These are phyloP conservation scores for Dinomys branickii DNA, from an alignment of 2,113 vertebrate genomes.

Conservation along the genomic window DNA sequence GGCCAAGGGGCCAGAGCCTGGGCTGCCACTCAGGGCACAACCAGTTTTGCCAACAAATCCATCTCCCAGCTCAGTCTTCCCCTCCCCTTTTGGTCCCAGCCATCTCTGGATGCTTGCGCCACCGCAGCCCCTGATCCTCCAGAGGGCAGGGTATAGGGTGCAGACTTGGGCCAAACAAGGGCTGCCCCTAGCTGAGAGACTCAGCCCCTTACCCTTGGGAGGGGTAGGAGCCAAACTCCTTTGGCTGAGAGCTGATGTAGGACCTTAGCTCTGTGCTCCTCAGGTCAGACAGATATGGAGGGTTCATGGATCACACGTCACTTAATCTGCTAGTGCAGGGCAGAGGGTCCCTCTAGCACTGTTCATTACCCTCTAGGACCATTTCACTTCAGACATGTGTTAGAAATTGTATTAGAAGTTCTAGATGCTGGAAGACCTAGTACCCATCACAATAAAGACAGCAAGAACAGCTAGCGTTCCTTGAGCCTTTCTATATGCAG, in stretches of 20 bases:
- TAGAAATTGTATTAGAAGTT: background rate
- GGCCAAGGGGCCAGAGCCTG: background rate
- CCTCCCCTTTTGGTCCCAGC: background rate
- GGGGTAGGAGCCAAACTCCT: background rate
- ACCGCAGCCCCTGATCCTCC: background rate
- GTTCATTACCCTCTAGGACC: background rate
- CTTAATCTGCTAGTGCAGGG: background rate
- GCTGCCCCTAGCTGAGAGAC: background rate
- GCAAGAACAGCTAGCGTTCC: background rate
- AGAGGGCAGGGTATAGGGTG: background rate
- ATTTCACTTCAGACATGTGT: background rate
- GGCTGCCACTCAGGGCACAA: background rate
- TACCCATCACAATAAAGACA: background rate
- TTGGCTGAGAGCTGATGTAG: background rate
- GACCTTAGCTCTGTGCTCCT: background rate
- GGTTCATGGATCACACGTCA: background rate
- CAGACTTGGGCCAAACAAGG: background rate
- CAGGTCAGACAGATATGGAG: background rate
- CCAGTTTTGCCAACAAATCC: constrained; percentile 22
- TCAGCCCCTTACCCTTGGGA: background rate
- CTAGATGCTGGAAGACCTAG: background rate
- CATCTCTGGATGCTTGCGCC: background rate
- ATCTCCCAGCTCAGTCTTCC: background rate
- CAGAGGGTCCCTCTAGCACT: background rate
- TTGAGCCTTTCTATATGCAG: background rate